These are phyloP conservation scores for Heteromyza rotundicornis DNA, from an alignment of 2,888 invertebrate species.

Conservation along the genomic window DNA sequence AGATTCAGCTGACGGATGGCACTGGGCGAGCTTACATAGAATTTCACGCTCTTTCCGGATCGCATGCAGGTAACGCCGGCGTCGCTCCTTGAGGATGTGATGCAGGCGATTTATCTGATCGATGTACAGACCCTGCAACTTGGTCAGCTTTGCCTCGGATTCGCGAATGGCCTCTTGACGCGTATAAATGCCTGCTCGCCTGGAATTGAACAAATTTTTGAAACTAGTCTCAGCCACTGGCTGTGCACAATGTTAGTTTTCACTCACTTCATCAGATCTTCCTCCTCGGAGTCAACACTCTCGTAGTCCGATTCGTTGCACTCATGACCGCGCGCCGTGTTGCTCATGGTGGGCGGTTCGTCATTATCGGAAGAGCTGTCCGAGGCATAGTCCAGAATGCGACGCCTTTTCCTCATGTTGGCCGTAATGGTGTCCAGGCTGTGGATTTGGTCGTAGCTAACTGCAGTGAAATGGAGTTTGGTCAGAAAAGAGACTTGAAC, in stretches of 20 bases:
- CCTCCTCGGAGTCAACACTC: conserved; percentile 77
- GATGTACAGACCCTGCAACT: conserved; percentile 81
- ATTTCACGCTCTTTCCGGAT: conserved; percentile 81
- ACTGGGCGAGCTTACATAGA: conserved; percentile 67
- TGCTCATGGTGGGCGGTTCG: conserved; percentile 69
- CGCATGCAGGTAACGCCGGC: conserved; percentile 75
- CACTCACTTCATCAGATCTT: conserved; percentile 74
- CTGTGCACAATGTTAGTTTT: not conserved
- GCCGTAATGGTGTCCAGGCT: conserved; percentile 66
- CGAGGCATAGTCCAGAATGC: conserved; percentile 74
- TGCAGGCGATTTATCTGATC: conserved; percentile 81
- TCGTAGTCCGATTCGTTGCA: conserved; percentile 78
- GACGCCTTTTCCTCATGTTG: conserved; percentile 64
- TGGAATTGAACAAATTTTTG: too few species aligned
- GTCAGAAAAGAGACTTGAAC: too few species aligned
- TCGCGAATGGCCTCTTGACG: conserved; percentile 85
- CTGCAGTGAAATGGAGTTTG: too few species aligned
- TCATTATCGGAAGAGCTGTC: conserved; percentile 72
- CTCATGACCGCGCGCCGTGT: conserved; percentile 70
- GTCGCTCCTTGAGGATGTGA: conserved; percentile 72
- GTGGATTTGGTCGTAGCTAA: conserved; percentile 55
- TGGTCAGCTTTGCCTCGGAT: conserved; percentile 75
- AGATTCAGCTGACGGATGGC: not conserved
- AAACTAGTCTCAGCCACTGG: conserved; percentile 34
- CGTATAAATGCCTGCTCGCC: conserved; percentile 87